Evolutionary conservation across 2,888 invertebrate species (phyloP).

Genomic region (Cataglyphis altisquamis): DNA sequence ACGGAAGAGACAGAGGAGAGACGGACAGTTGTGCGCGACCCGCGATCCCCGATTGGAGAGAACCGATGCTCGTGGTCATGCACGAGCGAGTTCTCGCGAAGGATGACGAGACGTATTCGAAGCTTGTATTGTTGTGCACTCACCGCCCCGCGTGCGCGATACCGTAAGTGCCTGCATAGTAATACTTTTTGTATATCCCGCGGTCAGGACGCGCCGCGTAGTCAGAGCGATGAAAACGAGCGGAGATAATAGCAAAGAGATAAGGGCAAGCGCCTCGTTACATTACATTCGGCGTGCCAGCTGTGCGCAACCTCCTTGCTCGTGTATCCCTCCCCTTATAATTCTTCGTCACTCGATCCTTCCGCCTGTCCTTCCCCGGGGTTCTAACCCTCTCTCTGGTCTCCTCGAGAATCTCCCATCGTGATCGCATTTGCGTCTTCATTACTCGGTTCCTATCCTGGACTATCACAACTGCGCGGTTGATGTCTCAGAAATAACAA

Average conservation of each 20-base stretch:
- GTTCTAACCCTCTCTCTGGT: constrained; percentile 46
- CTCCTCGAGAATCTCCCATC: constrained; percentile 54
- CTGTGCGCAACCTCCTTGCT: constrained; percentile 66
- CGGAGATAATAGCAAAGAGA: constrained; percentile 81
- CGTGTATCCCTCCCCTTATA: constrained; percentile 1
- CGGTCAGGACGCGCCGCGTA: constrained; percentile 37
- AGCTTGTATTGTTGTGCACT: constrained; percentile 69
- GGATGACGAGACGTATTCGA: constrained; percentile 72
- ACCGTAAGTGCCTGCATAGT: constrained; percentile 64
- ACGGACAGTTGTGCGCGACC: constrained; percentile 59
- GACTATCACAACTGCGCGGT: constrained; percentile 53
- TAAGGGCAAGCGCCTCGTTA: constrained; percentile 77
- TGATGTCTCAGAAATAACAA: constrained; percentile 59
- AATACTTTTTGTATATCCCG: constrained; percentile 67
- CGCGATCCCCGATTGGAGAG: constrained; percentile 46
- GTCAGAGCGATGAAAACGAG: constrained; percentile 70
- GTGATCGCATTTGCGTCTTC: constrained; percentile 59
- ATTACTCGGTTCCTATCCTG: constrained; percentile 63
- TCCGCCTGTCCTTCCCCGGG: constrained; percentile 53
- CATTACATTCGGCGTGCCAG: constrained; percentile 77
- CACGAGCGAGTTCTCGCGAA: constrained; percentile 63
- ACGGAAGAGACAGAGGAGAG: constrained; percentile 48
- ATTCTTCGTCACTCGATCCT: constrained; percentile 41
- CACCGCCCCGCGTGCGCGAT: constrained; percentile 54
- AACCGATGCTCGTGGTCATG: constrained; percentile 67